These are phyloP conservation scores for Plecturocebus donacophilus DNA, from an alignment of 2,113 vertebrate species.

Conservation along the genomic window DNA sequence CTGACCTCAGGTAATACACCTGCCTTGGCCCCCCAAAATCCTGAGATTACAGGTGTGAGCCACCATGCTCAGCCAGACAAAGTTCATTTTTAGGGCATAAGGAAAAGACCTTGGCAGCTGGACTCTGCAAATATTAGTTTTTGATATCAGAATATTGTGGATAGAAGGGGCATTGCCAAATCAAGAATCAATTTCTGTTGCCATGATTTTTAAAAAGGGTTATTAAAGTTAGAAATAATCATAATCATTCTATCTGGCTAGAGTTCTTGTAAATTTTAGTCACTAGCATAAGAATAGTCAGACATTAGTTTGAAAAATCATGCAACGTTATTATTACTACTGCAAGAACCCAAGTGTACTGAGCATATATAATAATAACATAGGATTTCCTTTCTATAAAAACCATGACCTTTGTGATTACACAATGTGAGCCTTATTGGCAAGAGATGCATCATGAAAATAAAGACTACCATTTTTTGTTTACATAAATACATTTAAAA, in stretches of 20 bases:
- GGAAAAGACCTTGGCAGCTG: background rate
- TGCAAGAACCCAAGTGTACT: background rate
- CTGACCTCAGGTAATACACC: too few relatives aligned
- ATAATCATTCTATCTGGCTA: background rate
- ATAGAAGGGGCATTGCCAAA: background rate
- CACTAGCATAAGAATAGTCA: background rate
- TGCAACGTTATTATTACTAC: background rate
- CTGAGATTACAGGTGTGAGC: too few relatives aligned
- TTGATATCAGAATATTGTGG: background rate
- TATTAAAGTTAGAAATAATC: slow-evolving; percentile 2
- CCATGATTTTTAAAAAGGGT: background rate
- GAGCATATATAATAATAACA: background rate
- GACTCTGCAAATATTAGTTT: background rate
- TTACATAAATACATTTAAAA: background rate
- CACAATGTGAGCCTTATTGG: background rate
- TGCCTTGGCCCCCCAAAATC: too few relatives aligned
- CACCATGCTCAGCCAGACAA: too few relatives aligned
- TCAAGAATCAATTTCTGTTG: background rate
- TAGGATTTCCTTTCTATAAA: background rate
- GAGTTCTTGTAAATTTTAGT: background rate
- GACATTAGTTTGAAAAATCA: background rate
- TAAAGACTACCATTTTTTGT: background rate
- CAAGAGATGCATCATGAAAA: background rate
- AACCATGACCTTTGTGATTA: background rate
- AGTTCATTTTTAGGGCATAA: background rate